Base-by-base conservation (phyloP, 2,113 vertebrate genomes). In the Lagopus muta region DNA sequence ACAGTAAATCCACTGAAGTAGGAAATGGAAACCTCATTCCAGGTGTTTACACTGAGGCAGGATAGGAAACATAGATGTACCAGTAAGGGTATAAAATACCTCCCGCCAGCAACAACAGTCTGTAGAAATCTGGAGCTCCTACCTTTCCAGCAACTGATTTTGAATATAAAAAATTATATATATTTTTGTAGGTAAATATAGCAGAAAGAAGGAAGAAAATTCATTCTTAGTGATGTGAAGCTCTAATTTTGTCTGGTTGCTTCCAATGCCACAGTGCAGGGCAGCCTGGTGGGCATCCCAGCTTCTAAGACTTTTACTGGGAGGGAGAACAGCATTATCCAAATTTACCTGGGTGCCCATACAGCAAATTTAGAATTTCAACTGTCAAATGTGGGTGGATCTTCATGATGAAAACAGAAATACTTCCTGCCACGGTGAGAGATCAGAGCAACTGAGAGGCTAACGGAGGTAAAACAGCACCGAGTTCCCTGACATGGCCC, bases 381-480 rank as follows among this genome's bases (percentile, higher is more conserved):
- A 13, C 38, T 58, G 9, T 71, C 61, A 72, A 61, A 84, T 72
- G 47, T 84, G 61, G 61, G 77, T 78, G 24, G 73, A 54, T 89
- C 76, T 88, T 58, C 7, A 1, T 43, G 70, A 87, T 84, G 61
- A 93, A 91, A 80, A 61, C 22, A n/a, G 30, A 88, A 91, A 38
- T 11, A 62, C 19, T 83, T 90, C 43, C 30, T 85, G 67, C 27
- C 43, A 65, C 48, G 12, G 12, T 50, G 72, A 65, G 72, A 64
- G 22, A 85, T 32, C 43, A 62, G 48, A 90, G 48, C 71, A 73
- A 78, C 28, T 3, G n/a, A 74, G 60, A 73, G 70, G 25, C 52
- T 82, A 89, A 75, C 4, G 50, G 58, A 55, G 36, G 22, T 52
- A 32, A 87, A 18, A 43, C 48, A 38, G 48, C 50, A 36, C 4